These are phyloP conservation scores for Cryptosula pallasiana DNA, from an alignment of 2,888 invertebrate genomes.

Conservation along the genomic window DNA sequence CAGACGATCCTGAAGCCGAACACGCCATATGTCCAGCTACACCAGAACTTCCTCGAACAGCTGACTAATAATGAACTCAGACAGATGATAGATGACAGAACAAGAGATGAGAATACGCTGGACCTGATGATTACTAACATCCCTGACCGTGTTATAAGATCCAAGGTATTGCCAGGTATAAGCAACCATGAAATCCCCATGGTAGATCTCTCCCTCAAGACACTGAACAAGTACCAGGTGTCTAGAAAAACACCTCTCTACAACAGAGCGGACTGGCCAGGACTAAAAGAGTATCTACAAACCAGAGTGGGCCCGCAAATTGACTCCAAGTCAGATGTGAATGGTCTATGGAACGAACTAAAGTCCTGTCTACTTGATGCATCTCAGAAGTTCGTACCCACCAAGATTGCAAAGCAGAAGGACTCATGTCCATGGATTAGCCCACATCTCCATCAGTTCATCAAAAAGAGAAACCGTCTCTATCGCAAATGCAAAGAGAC, in stretches of 20 bases:
- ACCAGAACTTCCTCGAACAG: too few species aligned
- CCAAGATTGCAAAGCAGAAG: constrained; percentile 26
- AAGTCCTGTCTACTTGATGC: constrained; percentile 23
- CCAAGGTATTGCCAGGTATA: constrained; percentile 28
- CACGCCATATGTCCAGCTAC: too few species aligned
- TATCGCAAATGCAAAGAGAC: constrained; percentile 27
- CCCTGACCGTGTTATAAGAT: constrained; percentile 26
- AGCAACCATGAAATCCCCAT: constrained; percentile 30
- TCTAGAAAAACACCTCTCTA: constrained; percentile 28
- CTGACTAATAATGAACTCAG: constrained; percentile 28
- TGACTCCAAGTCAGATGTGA: neutral
- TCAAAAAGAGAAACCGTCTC: constrained; percentile 24
- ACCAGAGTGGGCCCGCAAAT: constrained; percentile 19
- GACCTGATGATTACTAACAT: constrained; percentile 30
- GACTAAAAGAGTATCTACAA: constrained; percentile 27
- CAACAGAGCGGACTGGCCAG: constrained; percentile 29
- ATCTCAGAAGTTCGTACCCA: constrained; percentile 24
- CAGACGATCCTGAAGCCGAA: too few species aligned
- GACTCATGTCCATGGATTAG: constrained; percentile 28
- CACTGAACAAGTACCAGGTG: constrained; percentile 21
- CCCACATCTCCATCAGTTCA: constrained; percentile 25
- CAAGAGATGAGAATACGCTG: constrained; percentile 28
- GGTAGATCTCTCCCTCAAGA: constrained; percentile 21
- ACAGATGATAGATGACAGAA: constrained; percentile 29
- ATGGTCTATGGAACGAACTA: constrained; percentile 24